Evolutionary conservation across 2,888 invertebrate species (phyloP).

Genomic region (Drosophila melanosoma): DNA sequence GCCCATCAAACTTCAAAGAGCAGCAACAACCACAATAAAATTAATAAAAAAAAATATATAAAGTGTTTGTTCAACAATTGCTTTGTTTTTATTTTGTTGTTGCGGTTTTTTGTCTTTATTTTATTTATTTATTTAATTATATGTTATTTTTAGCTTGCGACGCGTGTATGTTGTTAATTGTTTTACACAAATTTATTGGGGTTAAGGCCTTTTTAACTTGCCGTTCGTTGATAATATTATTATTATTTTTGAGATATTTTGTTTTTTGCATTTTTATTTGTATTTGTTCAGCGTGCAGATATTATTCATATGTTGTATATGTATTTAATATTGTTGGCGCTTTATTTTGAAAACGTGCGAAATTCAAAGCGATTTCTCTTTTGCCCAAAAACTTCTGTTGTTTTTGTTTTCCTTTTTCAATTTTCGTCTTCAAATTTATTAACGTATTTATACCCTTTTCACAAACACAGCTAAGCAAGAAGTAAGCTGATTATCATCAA

Average conservation of each 20-base stretch:
- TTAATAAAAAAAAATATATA: not conserved
- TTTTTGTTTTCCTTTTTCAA: slow-evolving; percentile 17
- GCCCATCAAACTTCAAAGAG: slow-evolving; percentile 1
- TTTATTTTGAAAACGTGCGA: slow-evolving; percentile 58
- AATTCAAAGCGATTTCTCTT: slow-evolving; percentile 66
- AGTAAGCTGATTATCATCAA: not conserved
- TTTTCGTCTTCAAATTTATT: not conserved
- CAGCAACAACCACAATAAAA: slow-evolving; percentile 15
- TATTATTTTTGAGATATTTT: slow-evolving; percentile 20
- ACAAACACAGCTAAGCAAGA: not conserved
- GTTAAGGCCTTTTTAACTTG: slow-evolving; percentile 70
- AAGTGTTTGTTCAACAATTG: not conserved
- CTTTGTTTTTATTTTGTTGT: not conserved
- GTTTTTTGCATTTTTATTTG: slow-evolving; percentile 44
- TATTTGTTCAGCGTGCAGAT: slow-evolving; percentile 38
- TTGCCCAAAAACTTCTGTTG: slow-evolving; percentile 28
- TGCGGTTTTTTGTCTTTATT: not conserved
- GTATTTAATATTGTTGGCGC: slow-evolving; percentile 13
- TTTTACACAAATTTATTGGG: slow-evolving; percentile 73
- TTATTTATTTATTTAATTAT: slow-evolving; percentile 8
- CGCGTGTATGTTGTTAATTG: slow-evolving; percentile 58
- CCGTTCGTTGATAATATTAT: slow-evolving; percentile 28
- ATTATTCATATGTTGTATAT: slow-evolving; percentile 13
- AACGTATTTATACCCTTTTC: not conserved
- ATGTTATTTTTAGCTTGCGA: slow-evolving; percentile 46